Evolutionary conservation across 2,113 vertebrate genomes (phyloP).

Genomic region (Ochotona princeps): DNA sequence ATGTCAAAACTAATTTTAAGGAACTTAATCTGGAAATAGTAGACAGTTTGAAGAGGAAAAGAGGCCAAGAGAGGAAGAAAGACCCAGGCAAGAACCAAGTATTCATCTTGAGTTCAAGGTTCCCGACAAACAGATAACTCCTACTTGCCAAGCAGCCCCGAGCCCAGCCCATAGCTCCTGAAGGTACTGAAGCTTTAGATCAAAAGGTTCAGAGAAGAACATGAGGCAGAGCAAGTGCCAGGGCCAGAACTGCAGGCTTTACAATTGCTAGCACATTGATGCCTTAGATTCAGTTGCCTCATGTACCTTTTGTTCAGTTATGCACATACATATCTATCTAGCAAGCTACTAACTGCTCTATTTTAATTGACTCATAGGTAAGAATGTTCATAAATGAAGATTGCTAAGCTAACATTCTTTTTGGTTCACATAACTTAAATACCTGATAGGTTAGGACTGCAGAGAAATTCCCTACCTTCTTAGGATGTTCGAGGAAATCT

Average conservation of each 20-base stretch:
- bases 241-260: neutral
- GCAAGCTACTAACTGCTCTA: too few species aligned
- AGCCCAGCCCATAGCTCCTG: neutral
- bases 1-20: neutral
- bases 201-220: neutral
- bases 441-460: too few species aligned
- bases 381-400: too few species aligned
- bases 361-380: too few species aligned
- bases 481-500: too few species aligned
- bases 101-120: neutral
- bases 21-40: neutral
- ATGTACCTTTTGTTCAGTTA: too few species aligned
- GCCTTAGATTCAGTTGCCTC: neutral
- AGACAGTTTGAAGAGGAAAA: neutral
- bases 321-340: too few species aligned
- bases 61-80: neutral
- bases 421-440: too few species aligned
- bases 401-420: too few species aligned
- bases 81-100: neutral
- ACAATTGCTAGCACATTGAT: neutral
- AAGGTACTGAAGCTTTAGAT: neutral
- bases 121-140: neutral
- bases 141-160: too few species aligned
- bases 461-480: too few species aligned
- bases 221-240: accelerated